Base-by-base conservation (phyloP, 2,113 vertebrate species). In the Thermophis baileyi region DNA sequence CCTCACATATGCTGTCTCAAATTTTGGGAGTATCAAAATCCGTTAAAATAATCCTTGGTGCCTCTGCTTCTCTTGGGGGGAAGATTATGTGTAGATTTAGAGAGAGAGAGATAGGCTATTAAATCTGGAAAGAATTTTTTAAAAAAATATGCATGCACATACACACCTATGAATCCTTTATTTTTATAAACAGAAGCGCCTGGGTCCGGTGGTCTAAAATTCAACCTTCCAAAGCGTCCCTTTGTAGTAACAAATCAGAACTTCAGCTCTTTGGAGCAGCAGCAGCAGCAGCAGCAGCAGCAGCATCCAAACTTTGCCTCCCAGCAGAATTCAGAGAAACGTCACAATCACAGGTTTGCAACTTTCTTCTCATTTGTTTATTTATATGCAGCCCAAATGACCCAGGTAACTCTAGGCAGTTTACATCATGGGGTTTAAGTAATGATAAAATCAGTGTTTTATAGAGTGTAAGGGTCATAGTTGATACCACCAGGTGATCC, bases 221-320 rank as follows among this genome's bases (percentile, higher is more conserved):
- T 99, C 97, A 99, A 98, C 95, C 98, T 99, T 95, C 96, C 97
- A 86, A 99, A 99, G 91, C 98, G 98, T 91, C 98, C 98, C 2
- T 98, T 98, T 89, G 97, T 98, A 11, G 95, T 98, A 90, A 95
- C 98, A 91, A 98, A 93, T 95, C 98, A 98, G 94, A 97, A 89
- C 91, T 98, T 98, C 85, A 85, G 95, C 44, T 91, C 94, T 35
- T 3, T 94, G 0, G 96, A 97, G 53, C 93, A 88, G 14, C 97
- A 97, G 25, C 91, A 91, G 6, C 90, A 92, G 3, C 91, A 97
- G 35, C 93, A 90, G 10, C 97, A 97, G 3, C 16, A 97, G 46
- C 93, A 90, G 10, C 97, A 97, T 6, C 8, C 94, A 54, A 89
- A 88, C 90, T 97, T 97, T 0, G 92, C 94, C 1, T 88, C 95